Percentiles rank a stretch among this genome's conserved stretches.
Conservation (phyloP, 1,140 invertebrate species). For the Trachelipus rathkii region DNA sequence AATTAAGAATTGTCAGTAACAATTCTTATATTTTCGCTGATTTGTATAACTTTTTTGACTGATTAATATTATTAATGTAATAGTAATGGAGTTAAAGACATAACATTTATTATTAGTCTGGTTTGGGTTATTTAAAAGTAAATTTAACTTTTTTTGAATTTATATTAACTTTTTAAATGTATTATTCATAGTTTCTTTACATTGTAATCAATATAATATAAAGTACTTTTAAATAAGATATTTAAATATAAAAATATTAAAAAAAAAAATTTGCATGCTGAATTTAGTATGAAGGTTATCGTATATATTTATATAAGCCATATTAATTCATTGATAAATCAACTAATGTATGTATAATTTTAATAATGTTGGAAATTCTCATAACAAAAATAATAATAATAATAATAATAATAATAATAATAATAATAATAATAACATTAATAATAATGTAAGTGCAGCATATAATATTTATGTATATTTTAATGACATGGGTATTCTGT, state of each 20-base stretch:
- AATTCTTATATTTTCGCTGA: no score
- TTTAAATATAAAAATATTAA: not conserved
- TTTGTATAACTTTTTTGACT: no score
- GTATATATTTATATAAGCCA: no score
- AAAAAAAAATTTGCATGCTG: conserved; percentile 3
- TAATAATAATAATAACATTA: no score
- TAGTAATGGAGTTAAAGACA: not conserved
- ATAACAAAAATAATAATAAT: no score
- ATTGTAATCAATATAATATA: not conserved
- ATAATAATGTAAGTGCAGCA: no score
- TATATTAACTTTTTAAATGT: not conserved
- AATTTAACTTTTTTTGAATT: not conserved
- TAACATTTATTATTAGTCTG: not conserved
- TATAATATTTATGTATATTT: not conserved
- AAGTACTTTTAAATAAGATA: not conserved
- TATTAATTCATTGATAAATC: no score
- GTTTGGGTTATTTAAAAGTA: not conserved
- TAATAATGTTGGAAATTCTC: no score
- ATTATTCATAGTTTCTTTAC: not conserved
- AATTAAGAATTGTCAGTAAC: no score
- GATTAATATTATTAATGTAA: no score
- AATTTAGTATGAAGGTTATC: not conserved
- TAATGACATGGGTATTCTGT: not conserved
- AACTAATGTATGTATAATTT: no score
- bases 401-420: no score